phyloP scores from a whole-genome alignment of 2,113 vertebrate species.

The Ariopsis seemanni region DNA sequence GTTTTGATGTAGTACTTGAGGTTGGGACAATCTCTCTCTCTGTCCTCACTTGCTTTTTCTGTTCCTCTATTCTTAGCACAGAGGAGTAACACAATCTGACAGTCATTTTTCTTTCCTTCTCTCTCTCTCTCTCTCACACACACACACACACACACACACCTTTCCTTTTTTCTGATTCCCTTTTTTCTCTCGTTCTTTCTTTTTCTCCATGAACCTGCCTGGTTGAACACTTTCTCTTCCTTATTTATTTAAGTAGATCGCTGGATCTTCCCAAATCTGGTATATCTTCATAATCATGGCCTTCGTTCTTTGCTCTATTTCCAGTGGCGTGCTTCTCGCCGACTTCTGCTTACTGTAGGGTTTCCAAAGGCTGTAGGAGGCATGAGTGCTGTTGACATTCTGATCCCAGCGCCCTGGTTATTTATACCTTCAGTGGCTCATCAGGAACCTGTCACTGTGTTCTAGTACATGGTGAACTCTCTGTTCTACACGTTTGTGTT shows the following conservation, averaged over 20 bases:
- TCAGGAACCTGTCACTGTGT: slow-evolving; percentile 31
- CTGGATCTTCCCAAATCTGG: not conserved
- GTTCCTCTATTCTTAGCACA: slow-evolving; percentile 46
- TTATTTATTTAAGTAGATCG: not conserved
- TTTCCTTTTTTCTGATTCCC: not conserved
- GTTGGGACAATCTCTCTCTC: slow-evolving; percentile 55
- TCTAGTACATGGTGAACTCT: not conserved
- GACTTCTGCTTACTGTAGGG: slow-evolving; percentile 69
- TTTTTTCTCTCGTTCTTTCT: not conserved
- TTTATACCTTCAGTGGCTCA: slow-evolving; percentile 54
- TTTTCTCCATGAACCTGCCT: not conserved
- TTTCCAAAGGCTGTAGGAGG: slow-evolving; percentile 62
- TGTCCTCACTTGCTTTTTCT: slow-evolving; percentile 24
- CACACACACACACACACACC: not conserved
- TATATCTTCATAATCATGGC: not conserved
- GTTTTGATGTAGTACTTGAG: not conserved
- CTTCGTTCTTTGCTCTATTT: slow-evolving; percentile 66
- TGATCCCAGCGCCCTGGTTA: slow-evolving; percentile 59
- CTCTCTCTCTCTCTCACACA: not conserved
- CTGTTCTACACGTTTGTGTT: not conserved
- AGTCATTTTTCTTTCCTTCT: slow-evolving; percentile 20
- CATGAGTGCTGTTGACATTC: slow-evolving; percentile 63
- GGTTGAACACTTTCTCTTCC: not conserved
- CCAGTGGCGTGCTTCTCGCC: slow-evolving; percentile 59
- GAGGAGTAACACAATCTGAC: slow-evolving; percentile 49